Evolutionary conservation across 2,888 invertebrate species (phyloP), one percentile per base, ranked within the genome.

Genomic region (Idaea straminata): DNA sequence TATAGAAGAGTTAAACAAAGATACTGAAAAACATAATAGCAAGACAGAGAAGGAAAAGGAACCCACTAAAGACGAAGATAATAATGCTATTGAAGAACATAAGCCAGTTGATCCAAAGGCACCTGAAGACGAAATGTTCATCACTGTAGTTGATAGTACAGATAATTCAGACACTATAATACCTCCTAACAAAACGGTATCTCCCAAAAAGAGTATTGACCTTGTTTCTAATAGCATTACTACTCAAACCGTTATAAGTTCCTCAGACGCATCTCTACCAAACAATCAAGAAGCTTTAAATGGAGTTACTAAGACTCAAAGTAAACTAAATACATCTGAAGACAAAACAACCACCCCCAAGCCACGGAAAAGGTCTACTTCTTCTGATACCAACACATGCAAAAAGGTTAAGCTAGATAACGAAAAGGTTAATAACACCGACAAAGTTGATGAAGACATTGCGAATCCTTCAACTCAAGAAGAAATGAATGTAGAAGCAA

Each of bases 221-320:
- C 5, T 47, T 7, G 47, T 13, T 13, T 13, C 4, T 47, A 10
- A 47, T 10, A 47, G 47, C 15, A 38, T 68, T 35, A 60, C 66
- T 59, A 74, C 67, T 38, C 71, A 81, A 71, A 81, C 77, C 65
- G 71, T 66, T 61, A 80, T 83, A 6, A 83, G 74, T 69, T 78
- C 72, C 4, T 83, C 82, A 62, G 91, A 91, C 70, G 80, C 86
- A 15, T 74, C 83, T 35, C 77, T 92, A 57, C 92, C 92, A 25
- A 89, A 88, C 70, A 92, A 92, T 72, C 92, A 87, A 74, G 92
- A 92, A 79, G 88, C 75, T 57, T 73, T 88, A 10, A 74, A 77
- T 61, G 72, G 69, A 35, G 64, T 67, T 38, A 68, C 64, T 62
- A 66, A 62, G 61, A 66, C 60, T 65, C 15, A 66, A 62, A 59